A percentile compares a stretch with the other conserved stretches of the same genome.
Conservation (phyloP, 2,888 invertebrate species). For the Microplitis manilae region DNA sequence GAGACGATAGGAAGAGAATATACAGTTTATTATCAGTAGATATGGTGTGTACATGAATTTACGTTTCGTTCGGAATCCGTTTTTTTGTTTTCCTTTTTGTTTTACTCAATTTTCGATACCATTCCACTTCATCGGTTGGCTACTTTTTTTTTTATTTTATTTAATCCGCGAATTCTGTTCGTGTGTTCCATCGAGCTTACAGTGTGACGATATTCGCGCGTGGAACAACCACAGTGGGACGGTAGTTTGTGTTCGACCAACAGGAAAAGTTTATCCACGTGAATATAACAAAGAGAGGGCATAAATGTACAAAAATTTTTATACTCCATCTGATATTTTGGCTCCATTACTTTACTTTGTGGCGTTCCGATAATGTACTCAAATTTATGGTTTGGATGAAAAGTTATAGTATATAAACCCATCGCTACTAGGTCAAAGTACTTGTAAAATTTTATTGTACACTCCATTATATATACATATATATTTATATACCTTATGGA, state of each 20-base stretch:
- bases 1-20: slow-evolving; percentile 27
- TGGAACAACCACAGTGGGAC: slow-evolving; percentile 25
- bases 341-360: slow-evolving; percentile 16
- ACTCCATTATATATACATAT: too few species aligned
- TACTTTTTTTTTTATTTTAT: slow-evolving; percentile 25
- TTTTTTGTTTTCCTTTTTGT: slow-evolving; percentile 23
- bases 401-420: background rate
- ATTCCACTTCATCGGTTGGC: slow-evolving; percentile 12
- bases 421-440: slow-evolving; percentile 23
- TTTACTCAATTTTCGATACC: slow-evolving; percentile 6
- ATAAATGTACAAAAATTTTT: slow-evolving; percentile 25
- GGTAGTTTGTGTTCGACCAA: slow-evolving; percentile 6
- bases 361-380: slow-evolving; percentile 8
- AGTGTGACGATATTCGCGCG: slow-evolving; percentile 21
- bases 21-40: slow-evolving; percentile 47
- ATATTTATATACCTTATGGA: too few species aligned
- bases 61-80: slow-evolving; percentile 24
- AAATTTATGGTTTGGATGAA: background rate
- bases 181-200: slow-evolving; percentile 29
- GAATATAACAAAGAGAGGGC: background rate
- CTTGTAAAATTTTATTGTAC: background rate
- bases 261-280: slow-evolving; percentile 21
- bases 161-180: slow-evolving; percentile 16
- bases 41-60: slow-evolving; percentile 44
- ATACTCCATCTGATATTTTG: slow-evolving; percentile 4